Evolutionary conservation across 2,888 invertebrate species (phyloP).

Genomic region (Phasia obesa): DNA sequence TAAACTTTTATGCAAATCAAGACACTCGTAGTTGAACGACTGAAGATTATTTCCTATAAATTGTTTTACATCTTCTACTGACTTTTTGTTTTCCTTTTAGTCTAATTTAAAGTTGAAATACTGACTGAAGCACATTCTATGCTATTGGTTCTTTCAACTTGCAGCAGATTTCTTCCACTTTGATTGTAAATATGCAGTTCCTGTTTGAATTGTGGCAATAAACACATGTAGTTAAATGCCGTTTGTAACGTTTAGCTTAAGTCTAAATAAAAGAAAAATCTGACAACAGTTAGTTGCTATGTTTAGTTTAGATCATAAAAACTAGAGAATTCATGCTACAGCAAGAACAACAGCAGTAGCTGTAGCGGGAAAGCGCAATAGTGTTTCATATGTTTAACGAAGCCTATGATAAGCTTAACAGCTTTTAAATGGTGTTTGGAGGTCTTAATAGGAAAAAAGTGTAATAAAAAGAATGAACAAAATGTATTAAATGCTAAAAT

Average conservation of each 20-base stretch:
- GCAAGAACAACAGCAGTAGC: no score
- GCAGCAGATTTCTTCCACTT: slow-evolving; percentile 31
- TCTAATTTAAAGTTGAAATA: slow-evolving; percentile 39
- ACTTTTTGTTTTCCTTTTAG: neutral
- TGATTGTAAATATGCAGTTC: slow-evolving; percentile 21
- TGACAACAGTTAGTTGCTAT: slow-evolving; percentile 45
- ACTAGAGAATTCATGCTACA: neutral
- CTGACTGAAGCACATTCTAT: slow-evolving; percentile 32
- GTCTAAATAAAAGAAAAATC: slow-evolving; percentile 26
- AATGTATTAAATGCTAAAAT: slow-evolving; percentile 4
- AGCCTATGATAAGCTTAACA: slow-evolving; percentile 67
- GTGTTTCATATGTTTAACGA: slow-evolving; percentile 63
- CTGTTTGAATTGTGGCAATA: slow-evolving; percentile 40
- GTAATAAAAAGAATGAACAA: neutral
- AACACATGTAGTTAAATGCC: slow-evolving; percentile 56
- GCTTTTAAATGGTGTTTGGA: slow-evolving; percentile 47
- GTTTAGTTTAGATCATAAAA: slow-evolving; percentile 5
- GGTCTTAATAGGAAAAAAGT: slow-evolving; percentile 29
- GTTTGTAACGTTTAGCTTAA: slow-evolving; percentile 60
- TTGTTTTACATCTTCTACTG: slow-evolving; percentile 21
- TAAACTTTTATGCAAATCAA: slow-evolving; percentile 17
- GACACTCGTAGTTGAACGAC: neutral
- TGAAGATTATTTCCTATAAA: slow-evolving; percentile 47
- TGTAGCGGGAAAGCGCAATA: slow-evolving; percentile 6
- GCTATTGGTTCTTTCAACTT: neutral